These are phyloP conservation scores for Diadema setosum DNA, from an alignment of 35 echinoderm and acorn worm genomes.

Conservation along the genomic window DNA sequence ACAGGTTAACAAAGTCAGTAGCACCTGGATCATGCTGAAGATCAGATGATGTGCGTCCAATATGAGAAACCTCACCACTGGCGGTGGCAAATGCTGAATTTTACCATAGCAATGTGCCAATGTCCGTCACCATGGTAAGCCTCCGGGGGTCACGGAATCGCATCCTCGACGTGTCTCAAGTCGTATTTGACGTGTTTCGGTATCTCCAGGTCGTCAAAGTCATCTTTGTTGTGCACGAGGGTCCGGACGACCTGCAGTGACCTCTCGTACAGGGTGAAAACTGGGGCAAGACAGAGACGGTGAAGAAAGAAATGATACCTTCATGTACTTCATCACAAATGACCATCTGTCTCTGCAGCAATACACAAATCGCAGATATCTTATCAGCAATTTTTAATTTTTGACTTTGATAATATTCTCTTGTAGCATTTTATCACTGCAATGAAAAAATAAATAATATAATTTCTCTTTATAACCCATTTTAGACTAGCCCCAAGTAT, in stretches of 20 bases:
- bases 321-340: background rate
- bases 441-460: no score
- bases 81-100: no score
- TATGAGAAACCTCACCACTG: no score
- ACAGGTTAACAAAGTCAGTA: no score
- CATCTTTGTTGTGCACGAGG: background rate
- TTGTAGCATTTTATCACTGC: background rate
- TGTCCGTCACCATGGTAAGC: background rate
- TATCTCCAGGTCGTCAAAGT: background rate
- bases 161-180: background rate
- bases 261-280: background rate
- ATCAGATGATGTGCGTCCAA: no score
- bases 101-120: no score
- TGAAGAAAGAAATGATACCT: background rate
- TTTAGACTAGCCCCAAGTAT: no score
- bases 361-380: background rate
- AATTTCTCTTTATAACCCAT: no score
- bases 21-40: no score
- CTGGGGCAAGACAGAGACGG: background rate
- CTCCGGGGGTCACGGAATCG: background rate
- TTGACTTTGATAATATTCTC: background rate
- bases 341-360: background rate
- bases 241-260: background rate
- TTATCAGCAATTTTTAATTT: background rate
- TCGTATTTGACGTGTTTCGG: constrained; percentile 11